A percentile compares a stretch with the other conserved stretches of the same genome.
These are phyloP conservation scores for Eurytoma californica DNA, from an alignment of 2,888 invertebrate genomes.

Conservation along the genomic window DNA sequence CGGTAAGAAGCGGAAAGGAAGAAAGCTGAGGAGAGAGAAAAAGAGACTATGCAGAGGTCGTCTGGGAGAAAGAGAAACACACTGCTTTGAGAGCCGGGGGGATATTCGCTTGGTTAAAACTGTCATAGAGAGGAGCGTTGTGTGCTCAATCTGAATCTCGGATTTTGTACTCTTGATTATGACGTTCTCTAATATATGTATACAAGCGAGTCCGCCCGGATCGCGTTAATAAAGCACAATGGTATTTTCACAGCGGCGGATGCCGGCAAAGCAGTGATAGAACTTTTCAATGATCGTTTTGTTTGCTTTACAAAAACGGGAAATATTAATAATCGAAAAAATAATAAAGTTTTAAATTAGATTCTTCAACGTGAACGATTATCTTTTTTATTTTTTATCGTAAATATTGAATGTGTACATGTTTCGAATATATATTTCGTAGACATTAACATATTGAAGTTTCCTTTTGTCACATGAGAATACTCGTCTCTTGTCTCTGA, in stretches of 20 bases:
- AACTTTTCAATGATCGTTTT: conserved; percentile 27
- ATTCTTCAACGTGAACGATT: neutral
- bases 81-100: conserved; percentile 42
- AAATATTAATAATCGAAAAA: conserved; percentile 26
- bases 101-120: conserved; percentile 56
- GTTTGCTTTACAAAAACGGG: conserved; percentile 23
- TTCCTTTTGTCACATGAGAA: no score
- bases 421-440: no score
- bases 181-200: conserved; percentile 37
- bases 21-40: conserved; percentile 44
- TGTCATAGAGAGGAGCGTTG: conserved; percentile 50
- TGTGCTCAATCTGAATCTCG: conserved; percentile 53
- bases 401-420: no score
- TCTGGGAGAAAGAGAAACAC: conserved; percentile 21
- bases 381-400: no score
- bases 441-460: no score
- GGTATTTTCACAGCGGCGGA: conserved; percentile 39
- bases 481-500: no score
- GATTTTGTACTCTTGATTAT: conserved; percentile 51
- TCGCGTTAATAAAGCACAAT: conserved; percentile 45
- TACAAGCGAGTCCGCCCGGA: neutral
- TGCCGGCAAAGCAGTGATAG: conserved; percentile 13
- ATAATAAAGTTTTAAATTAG: conserved; percentile 26
- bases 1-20: conserved; percentile 9
- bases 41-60: no score